These are phyloP conservation scores for Parus major DNA, from an alignment of 2,113 vertebrate species.

Conservation along the genomic window DNA sequence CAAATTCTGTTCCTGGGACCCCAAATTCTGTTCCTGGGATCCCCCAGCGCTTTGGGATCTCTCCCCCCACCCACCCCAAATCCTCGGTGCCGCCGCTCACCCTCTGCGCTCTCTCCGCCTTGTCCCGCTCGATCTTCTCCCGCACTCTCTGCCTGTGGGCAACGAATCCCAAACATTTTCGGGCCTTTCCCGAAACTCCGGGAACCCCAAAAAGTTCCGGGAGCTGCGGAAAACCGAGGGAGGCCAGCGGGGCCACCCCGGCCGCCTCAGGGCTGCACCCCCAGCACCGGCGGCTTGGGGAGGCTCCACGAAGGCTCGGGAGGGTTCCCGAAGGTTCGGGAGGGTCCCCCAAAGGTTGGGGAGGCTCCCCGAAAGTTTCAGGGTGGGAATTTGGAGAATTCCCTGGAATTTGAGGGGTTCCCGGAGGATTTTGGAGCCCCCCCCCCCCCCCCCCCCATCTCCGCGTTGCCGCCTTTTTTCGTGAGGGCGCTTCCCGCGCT, in stretches of 20 bases:
- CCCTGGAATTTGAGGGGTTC: not conserved
- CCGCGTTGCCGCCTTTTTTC: not conserved
- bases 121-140: not conserved
- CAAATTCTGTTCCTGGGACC: too few species aligned
- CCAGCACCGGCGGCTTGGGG: too few species aligned
- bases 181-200: fast-evolving
- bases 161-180: not conserved
- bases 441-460: too few species aligned
- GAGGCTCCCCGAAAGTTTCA: not conserved
- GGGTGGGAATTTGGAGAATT: too few species aligned
- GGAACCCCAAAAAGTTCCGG: too few species aligned
- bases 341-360: too few species aligned
- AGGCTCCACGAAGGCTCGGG: not conserved
- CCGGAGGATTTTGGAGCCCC: not conserved
- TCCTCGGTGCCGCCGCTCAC: not conserved
- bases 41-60: not conserved
- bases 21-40: too few species aligned
- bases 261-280: not conserved
- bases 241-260: too few species aligned
- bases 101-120: not conserved
- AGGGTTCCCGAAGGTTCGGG: not conserved
- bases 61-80: not conserved
- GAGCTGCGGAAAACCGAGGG: not conserved
- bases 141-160: not conserved
- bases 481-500: not conserved